Evolutionary conservation across 35 echinoderm and acorn worm species (phyloP).

Genomic region (Anneissia japonica): DNA sequence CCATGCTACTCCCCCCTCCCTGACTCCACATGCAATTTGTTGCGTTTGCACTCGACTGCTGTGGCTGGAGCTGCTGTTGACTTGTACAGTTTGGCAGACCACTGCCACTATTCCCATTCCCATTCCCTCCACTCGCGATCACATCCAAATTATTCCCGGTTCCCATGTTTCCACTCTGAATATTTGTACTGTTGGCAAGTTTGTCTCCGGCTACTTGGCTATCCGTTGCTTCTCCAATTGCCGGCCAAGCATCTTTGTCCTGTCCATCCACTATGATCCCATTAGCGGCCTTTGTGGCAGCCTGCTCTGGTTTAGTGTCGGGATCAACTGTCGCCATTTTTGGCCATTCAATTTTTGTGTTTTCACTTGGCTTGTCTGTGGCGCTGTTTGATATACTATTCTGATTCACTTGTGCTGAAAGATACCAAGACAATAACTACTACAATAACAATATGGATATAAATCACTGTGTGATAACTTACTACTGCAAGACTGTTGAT

Average conservation of each 20-base stretch:
- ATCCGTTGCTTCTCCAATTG: background rate
- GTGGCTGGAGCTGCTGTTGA: background rate
- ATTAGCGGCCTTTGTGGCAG: background rate
- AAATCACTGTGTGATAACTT: background rate
- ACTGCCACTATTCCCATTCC: background rate
- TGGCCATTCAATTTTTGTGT: background rate
- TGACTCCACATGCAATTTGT: background rate
- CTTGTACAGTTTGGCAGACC: background rate
- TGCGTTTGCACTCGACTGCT: background rate
- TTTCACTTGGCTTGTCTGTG: background rate
- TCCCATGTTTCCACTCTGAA: background rate
- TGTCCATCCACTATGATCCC: background rate
- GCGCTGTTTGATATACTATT: background rate
- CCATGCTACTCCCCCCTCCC: background rate
- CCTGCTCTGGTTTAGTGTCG: background rate
- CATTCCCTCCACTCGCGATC: background rate
- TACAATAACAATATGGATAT: background rate
- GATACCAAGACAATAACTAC: background rate
- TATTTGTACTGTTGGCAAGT: background rate
- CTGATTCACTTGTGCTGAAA: background rate
- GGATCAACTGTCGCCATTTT: background rate
- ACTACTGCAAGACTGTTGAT: too few relatives aligned
- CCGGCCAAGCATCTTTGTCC: background rate
- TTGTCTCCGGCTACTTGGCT: background rate
- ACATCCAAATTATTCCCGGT: background rate